Evolutionary conservation across 2,797 vertebrate species (phyloP).

Genomic region (Typhlichthys eigenmanni): DNA sequence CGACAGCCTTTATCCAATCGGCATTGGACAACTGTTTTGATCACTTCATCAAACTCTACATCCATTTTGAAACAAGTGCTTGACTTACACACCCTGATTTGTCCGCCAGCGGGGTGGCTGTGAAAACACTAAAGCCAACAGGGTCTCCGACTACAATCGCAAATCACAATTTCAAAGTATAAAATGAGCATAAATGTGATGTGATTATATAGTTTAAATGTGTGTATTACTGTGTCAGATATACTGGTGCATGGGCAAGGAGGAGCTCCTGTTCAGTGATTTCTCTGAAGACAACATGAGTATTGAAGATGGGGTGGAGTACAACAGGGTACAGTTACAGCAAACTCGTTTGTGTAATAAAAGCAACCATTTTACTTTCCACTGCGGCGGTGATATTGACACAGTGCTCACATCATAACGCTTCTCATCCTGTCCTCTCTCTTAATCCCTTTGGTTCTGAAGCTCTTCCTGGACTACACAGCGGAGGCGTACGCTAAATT

Average conservation of each 20-base stretch:
- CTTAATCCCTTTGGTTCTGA: constrained; percentile 16
- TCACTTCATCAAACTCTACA: too few species aligned
- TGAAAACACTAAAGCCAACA: too few species aligned
- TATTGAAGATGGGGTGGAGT: constrained; percentile 84
- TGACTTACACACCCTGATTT: too few species aligned
- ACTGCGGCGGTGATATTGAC: too few species aligned
- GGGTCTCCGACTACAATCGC: too few species aligned
- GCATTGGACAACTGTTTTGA: too few species aligned
- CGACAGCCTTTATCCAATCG: too few species aligned
- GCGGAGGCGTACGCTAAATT: constrained; percentile 88
- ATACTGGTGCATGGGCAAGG: constrained; percentile 70
- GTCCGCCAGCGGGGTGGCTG: too few species aligned
- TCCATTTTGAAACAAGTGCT: too few species aligned
- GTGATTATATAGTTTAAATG: neutral
- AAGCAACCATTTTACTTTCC: neutral
- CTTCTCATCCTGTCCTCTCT: neutral
- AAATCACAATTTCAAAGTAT: too few species aligned
- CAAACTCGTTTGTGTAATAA: neutral
- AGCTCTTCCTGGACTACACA: constrained; percentile 88
- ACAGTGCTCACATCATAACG: neutral
- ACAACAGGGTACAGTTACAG: constrained; percentile 82
- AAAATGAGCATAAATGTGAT: neutral
- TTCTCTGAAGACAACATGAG: constrained; percentile 78
- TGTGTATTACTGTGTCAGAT: constrained; percentile 57
- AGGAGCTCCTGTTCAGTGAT: constrained; percentile 82